A percentile compares a stretch with the other conserved stretches of the same genome.
These are phyloP conservation scores for Apomyelois bistriatella DNA, from an alignment of 2,888 invertebrate genomes.

Conservation along the genomic window DNA sequence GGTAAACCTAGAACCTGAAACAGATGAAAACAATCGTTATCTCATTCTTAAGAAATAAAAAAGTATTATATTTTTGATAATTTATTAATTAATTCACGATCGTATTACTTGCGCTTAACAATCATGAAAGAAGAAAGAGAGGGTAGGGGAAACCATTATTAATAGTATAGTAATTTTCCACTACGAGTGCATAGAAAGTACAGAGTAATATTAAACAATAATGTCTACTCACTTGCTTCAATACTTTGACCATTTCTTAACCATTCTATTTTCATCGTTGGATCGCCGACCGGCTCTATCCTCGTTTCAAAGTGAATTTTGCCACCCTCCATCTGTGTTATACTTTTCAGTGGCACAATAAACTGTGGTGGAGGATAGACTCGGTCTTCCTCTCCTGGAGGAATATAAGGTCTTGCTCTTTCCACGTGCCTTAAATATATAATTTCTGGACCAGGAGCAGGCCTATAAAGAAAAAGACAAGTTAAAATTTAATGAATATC, in stretches of 20 bases:
- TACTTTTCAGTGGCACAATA: slow-evolving; percentile 91
- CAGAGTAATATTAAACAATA: not conserved
- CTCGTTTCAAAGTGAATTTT: slow-evolving; percentile 98
- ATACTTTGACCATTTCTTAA: slow-evolving; percentile 94
- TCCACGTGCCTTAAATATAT: slow-evolving; percentile 96
- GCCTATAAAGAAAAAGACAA: slow-evolving; percentile 73
- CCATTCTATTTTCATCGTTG: slow-evolving; percentile 98
- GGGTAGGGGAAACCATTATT: too few species aligned
- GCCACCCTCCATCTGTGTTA: slow-evolving; percentile 92
- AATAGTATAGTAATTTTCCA: not conserved
- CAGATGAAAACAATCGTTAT: slow-evolving; percentile 17
- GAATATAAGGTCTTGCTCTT: slow-evolving; percentile 90
- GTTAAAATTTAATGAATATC: too few species aligned
- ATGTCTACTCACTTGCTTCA: slow-evolving; percentile 88
- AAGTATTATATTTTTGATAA: too few species aligned
- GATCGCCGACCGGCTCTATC: slow-evolving; percentile 97
- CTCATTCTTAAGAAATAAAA: too few species aligned
- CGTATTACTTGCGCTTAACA: too few species aligned
- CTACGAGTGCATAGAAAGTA: not conserved
- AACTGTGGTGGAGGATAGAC: slow-evolving; percentile 95
- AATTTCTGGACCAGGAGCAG: slow-evolving; percentile 94
- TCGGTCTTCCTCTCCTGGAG: slow-evolving; percentile 91
- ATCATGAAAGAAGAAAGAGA: too few species aligned
- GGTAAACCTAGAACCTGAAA: slow-evolving; percentile 94
- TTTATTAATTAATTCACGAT: too few species aligned